Evolutionary conservation across 2,113 vertebrate species (phyloP), one percentile per base, ranked within the genome.

Genomic region (Corydoras maculifer): DNA sequence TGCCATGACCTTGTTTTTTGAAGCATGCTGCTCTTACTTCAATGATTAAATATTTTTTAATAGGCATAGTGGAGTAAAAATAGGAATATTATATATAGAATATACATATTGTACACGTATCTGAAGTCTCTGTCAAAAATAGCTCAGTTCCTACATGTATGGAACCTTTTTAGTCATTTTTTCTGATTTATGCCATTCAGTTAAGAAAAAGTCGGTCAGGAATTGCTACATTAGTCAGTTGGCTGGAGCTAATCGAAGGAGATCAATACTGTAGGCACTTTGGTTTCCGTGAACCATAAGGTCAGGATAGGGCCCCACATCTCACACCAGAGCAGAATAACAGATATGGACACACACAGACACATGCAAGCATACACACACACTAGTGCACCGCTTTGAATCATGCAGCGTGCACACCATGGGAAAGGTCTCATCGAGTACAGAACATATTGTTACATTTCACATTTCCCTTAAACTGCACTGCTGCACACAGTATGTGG

Each of bases 191-290:
- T 8, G 53, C 31, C 51, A 35, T 58, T 64, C 32, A 11, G 25
- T 57, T 57, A 3, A 9, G 35, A 30, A 53, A 43, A 67, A 59
- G 30, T 58, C 30, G 9, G 31, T 7, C 31, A 61, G 50, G 14
- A 68, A 73, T 62, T 54, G 32, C 54, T 59, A 51, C 51, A 65
- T 59, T 72, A 59, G 62, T 65, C 70, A 72, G 70, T 54, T 49
- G 31, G 5, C 25, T 58, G 57, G 35, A 58, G 57, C 18, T 12
- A 65, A 65, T 59, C 25, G 8, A 59, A 15, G 9, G 9, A 49
- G 51, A 62, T 68, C 64, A 53, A 61, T 62, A 50, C 15, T 67
- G 71, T 73, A 58, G 64, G 67, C 72, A 54, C 58, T 53, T 65
- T 64, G 8, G 48, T 51, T 61, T 68, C 71, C 14, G 18, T 58